Evolutionary conservation across 2,797 vertebrate genomes (phyloP).

Genomic region (Characodon lateralis): DNA sequence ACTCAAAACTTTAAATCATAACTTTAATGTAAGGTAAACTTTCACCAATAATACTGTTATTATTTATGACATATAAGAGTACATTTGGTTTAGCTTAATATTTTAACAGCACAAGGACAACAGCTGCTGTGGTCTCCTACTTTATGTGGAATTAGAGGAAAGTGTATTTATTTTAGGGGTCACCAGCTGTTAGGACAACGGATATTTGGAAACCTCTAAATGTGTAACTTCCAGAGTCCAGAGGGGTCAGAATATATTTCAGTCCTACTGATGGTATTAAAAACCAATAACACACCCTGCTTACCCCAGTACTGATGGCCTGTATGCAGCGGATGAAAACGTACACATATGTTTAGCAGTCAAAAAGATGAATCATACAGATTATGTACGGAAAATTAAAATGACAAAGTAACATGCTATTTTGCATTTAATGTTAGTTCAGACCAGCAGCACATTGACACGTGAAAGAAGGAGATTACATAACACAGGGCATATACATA

Average conservation of each 20-base stretch:
- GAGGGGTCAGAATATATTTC: slow-evolving; percentile 48
- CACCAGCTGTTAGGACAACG: slow-evolving; percentile 54
- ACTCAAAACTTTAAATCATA: not conserved
- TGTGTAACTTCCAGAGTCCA: slow-evolving; percentile 60
- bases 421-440: slow-evolving; percentile 30
- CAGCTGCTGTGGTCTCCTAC: slow-evolving; percentile 33
- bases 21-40: not conserved
- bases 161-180: slow-evolving; percentile 66
- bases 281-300: slow-evolving; percentile 11
- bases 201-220: slow-evolving; percentile 39
- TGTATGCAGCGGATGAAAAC: slow-evolving; percentile 32
- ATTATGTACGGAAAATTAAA: slow-evolving; percentile 19
- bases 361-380: slow-evolving; percentile 51
- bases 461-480: slow-evolving; percentile 26
- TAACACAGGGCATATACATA: slow-evolving; percentile 31
- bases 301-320: slow-evolving; percentile 13
- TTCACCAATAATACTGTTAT: not conserved
- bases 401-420: slow-evolving; percentile 10
- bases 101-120: slow-evolving; percentile 23
- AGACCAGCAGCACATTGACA: slow-evolving; percentile 9
- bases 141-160: slow-evolving; percentile 71
- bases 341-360: not conserved
- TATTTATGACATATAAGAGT: not conserved
- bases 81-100: not conserved
- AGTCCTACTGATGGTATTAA: slow-evolving; percentile 7